phyloP scores from a whole-genome alignment of 1,140 invertebrate genomes.

The Bombus waltoni region DNA sequence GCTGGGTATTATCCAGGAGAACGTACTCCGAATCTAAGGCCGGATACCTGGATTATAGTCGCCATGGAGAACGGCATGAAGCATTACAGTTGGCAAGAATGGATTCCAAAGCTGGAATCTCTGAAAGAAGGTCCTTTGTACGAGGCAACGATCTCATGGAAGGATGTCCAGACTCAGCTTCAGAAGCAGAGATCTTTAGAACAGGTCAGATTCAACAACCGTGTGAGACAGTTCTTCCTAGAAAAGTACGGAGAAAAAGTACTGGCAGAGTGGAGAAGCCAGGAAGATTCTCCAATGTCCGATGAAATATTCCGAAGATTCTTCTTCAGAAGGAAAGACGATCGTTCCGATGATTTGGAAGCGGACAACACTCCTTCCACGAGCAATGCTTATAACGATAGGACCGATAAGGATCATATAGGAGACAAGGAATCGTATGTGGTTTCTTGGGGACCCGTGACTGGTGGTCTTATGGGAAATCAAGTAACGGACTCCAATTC shows the following conservation, averaged over 20 bases:
- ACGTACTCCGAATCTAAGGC: conserved; percentile 60
- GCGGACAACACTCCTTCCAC: conserved; percentile 69
- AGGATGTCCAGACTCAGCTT: conserved; percentile 72
- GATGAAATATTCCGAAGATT: conserved; percentile 76
- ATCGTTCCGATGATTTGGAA: conserved; percentile 61
- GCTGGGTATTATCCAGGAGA: conserved; percentile 74
- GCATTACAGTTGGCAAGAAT: conserved; percentile 80
- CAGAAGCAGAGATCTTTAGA: conserved; percentile 71
- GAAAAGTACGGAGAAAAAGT: conserved; percentile 79
- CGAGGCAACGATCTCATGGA: conserved; percentile 79
- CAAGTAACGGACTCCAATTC: conserved; percentile 78
- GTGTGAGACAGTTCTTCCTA: conserved; percentile 75
- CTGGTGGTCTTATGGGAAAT: conserved; percentile 80
- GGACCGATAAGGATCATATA: conserved; percentile 37
- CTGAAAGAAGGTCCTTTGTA: conserved; percentile 76
- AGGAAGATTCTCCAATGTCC: conserved; percentile 72
- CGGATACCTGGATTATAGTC: conserved; percentile 77
- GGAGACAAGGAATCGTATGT: conserved; percentile 72
- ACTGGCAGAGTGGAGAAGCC: conserved; percentile 72
- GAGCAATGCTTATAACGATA: conserved; percentile 53
- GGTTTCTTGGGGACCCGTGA: conserved; percentile 79
- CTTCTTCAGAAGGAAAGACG: conserved; percentile 75
- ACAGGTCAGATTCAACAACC: conserved; percentile 77
- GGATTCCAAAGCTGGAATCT: conserved; percentile 75
- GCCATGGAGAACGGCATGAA: conserved; percentile 73